phyloP scores from a whole-genome alignment of 2,888 invertebrate species.

The Parnassius mnemosyne region DNA sequence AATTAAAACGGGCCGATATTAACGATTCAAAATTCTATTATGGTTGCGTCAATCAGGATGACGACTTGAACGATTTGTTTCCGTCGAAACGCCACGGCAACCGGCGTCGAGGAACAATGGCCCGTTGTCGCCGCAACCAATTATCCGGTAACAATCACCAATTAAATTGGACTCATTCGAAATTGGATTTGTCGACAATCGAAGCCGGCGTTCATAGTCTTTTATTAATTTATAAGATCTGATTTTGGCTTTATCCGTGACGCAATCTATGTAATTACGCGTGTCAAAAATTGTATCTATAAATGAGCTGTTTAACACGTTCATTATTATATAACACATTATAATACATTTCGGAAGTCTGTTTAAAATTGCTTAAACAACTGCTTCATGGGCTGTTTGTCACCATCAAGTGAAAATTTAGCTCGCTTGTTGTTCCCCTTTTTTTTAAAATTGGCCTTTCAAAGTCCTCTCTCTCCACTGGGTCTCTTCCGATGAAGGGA shows the following conservation, averaged over 20 bases:
- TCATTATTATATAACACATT: no score
- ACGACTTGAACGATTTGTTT: constrained; percentile 22
- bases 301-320: no score
- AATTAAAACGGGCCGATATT: constrained; percentile 18
- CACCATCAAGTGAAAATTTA: no score
- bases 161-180: constrained; percentile 33
- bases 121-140: constrained; percentile 32
- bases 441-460: no score
- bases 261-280: neutral
- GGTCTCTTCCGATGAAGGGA: no score
- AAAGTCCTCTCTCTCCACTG: no score
- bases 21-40: constrained; percentile 19
- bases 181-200: constrained; percentile 29
- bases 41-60: constrained; percentile 15
- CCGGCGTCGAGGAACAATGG: constrained; percentile 18
- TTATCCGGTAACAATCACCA: constrained; percentile 34
- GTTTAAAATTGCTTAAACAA: no score
- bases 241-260: constrained; percentile 10
- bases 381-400: no score
- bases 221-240: constrained; percentile 24
- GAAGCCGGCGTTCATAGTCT: constrained; percentile 19
- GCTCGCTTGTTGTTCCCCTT: no score
- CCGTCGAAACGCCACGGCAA: constrained; percentile 18
- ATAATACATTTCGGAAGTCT: no score
- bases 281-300: neutral